Base-by-base conservation (phyloP, 2,888 invertebrate species). In the Erebia palarica region DNA sequence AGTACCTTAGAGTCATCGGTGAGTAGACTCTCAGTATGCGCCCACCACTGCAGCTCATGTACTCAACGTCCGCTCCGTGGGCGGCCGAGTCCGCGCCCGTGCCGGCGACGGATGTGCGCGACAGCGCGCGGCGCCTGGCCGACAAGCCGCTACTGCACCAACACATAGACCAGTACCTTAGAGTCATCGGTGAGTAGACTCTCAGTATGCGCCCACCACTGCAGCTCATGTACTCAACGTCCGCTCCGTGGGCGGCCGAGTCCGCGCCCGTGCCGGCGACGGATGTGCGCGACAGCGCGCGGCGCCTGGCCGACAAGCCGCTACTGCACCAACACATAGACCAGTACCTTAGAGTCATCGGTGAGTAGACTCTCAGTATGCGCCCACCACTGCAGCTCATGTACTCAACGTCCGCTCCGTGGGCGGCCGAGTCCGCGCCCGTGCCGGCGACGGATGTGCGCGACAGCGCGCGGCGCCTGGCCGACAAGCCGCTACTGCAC, bases 1-100 rank as follows among this genome's bases (percentile, higher is more conserved):
- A 97, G 81, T 97, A 97, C 82, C 91, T 97, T 36, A 95, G 94
- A 80, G 93, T 97, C 11, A 88, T 97, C 78, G 96, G 97, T 96
- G 84, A n/a, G n/a, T n/a, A n/a, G n/a, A n/a, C n/a, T n/a, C n/a
- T n/a, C n/a, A n/a, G n/a, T n/a, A 86, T 93, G 86, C 84, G 87
- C 0, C 81, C 94, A 7, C 88, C 96, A 58, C 85, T 97, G 0
- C 95, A 95, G 75, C 95, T 96, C 78, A 97, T 97, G 96, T 97
- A 97, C 82, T 91, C 95, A 21, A 88, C 95, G n/a, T 96, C 96
- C 1, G 94, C 96, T 73, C 95, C 96, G 0, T 97, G 96, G 96
- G 95, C 95, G 73, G 88, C 94, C 49, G 92, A 93, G 21, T 97
- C 97, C 0, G 96, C 96, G 88, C 96, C 97, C 0, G 94, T 97